These are phyloP conservation scores for Apostichopus parvimensis DNA, from an alignment of 35 echinoderm and acorn worm genomes.

Conservation along the genomic window DNA sequence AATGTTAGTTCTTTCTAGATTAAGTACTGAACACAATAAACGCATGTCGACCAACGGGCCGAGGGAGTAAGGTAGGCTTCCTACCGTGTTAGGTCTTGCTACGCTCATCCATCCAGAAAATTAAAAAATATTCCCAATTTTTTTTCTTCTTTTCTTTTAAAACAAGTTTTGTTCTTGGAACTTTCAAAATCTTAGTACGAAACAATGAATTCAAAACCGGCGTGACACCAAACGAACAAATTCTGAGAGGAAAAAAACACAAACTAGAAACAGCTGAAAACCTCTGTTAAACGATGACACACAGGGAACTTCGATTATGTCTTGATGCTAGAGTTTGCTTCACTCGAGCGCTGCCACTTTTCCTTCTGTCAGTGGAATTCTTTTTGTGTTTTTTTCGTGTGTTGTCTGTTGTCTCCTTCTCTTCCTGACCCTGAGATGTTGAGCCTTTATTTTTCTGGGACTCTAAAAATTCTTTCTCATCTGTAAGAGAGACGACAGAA, in stretches of 20 bases:
- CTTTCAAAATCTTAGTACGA: no score
- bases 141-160: no score
- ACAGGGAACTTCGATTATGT: constrained; percentile 24
- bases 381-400: background rate
- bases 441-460: constrained; percentile 13
- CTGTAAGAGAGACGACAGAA: background rate
- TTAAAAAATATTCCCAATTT: background rate
- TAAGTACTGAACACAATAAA: constrained; percentile 16
- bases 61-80: background rate
- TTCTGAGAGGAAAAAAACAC: background rate
- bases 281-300: constrained; percentile 12
- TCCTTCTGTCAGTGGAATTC: constrained; percentile 26
- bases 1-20: background rate
- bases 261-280: no score
- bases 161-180: no score
- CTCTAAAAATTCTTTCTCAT: constrained; percentile 29
- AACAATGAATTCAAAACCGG: background rate
- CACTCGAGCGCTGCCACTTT: constrained; percentile 26
- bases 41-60: background rate
- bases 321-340: constrained; percentile 20
- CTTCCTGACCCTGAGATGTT: constrained; percentile 31
- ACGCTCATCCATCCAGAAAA: background rate
- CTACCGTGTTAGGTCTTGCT: background rate
- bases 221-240: background rate
- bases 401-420: background rate